Conservation (phyloP, 2,113 vertebrate species). For the Micronycteris hirsuta region DNA sequence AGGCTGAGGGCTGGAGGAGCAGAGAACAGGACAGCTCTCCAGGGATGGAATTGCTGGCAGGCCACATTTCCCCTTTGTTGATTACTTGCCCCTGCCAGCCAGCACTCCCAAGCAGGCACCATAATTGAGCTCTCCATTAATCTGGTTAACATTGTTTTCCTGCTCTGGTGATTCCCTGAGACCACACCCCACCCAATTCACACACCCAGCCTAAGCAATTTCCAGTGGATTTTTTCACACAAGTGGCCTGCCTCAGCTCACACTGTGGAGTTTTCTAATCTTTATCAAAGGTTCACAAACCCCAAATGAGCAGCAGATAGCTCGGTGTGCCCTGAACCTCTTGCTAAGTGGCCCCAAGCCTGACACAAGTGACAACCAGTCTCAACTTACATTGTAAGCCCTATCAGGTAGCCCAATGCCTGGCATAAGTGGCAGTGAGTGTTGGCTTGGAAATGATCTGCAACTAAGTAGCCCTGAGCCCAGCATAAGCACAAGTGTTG, state of each 20-base stretch:
- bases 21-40: background rate
- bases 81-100: background rate
- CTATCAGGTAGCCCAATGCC: background rate
- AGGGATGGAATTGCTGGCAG: background rate
- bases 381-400: background rate
- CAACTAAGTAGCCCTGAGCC: too few species aligned
- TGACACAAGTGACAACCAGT: background rate
- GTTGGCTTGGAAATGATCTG: too few species aligned
- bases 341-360: background rate
- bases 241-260: background rate
- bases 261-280: background rate
- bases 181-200: background rate
- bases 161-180: background rate
- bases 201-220: background rate
- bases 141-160: background rate
- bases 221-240: background rate
- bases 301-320: background rate
- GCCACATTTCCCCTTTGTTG: background rate
- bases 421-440: too few species aligned
- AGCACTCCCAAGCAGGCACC: background rate
- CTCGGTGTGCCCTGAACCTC: background rate
- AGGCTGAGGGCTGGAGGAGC: background rate
- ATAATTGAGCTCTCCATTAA: background rate
- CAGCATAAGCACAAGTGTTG: too few species aligned
- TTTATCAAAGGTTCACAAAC: background rate